phyloP scores from a whole-genome alignment of 2,113 vertebrate genomes.

The Perca fluviatilis region DNA sequence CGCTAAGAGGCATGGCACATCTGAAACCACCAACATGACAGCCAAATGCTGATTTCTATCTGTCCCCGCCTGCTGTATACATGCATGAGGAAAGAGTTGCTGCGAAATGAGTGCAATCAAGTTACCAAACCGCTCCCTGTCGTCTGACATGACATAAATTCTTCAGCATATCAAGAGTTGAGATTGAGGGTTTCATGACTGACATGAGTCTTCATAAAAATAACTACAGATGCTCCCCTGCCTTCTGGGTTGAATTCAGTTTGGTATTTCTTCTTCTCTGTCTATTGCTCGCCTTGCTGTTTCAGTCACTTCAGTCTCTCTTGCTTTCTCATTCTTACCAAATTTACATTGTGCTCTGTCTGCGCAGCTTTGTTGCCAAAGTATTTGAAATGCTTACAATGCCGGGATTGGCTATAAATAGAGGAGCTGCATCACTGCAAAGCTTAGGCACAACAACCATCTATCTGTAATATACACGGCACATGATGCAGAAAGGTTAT shows the following conservation, averaged over 20 bases:
- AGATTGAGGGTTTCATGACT: constrained; percentile 44
- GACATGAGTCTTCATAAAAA: constrained; percentile 62
- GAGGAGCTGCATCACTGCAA: constrained; percentile 42
- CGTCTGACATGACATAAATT: constrained; percentile 48
- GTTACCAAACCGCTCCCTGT: constrained; percentile 26
- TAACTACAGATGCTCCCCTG: constrained; percentile 39
- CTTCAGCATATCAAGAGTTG: constrained; percentile 26
- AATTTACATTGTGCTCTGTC: constrained; percentile 50
- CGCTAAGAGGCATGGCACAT: constrained; percentile 67
- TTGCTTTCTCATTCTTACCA: constrained; percentile 24
- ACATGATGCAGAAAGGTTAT: constrained; percentile 45
- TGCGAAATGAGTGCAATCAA: constrained; percentile 32
- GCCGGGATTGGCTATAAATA: constrained; percentile 69
- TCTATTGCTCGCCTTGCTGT: constrained; percentile 26
- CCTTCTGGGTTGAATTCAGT: constrained; percentile 26
- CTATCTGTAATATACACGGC: constrained; percentile 58
- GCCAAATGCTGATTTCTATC: constrained; percentile 60
- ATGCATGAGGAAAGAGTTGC: constrained; percentile 41
- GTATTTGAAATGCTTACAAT: constrained; percentile 58
- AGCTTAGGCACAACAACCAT: constrained; percentile 53
- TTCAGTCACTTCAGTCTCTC: constrained; percentile 17
- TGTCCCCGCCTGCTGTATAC: constrained; percentile 30
- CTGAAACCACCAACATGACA: constrained; percentile 58
- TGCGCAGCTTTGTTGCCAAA: constrained; percentile 43
- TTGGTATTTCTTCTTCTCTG: constrained; percentile 1